Evolutionary conservation across 2,888 invertebrate genomes (phyloP), one percentile per base, ranked within the genome.

Genomic region (Eupsilia transversa): DNA sequence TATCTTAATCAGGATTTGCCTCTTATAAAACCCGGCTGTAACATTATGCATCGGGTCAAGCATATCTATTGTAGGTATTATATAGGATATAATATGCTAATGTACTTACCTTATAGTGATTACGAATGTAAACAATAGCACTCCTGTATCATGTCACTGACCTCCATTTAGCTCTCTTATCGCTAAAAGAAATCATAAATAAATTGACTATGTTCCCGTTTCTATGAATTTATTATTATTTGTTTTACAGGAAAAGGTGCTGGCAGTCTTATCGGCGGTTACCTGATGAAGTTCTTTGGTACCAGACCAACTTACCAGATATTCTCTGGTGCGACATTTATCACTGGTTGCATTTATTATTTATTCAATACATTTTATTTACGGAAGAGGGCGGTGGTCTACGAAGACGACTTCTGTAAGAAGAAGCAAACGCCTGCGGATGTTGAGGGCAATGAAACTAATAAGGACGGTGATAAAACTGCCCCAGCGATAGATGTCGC

Each of bases 261-360:
- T 10, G 98, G 98, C 61, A 98, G 98, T 91, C 93, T 98, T 73
- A 97, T 98, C 69, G 98, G 98, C 23, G 98, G 98, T 20, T 98
- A 97, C 90, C 92, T 98, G 72, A 98, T 98, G 96, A 97, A 98
- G 90, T 97, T 96, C 81, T 97, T 97, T 85, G 98, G 98, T 14
- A 97, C 98, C 9, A 95, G 98, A 71, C 96, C 97, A 0, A 98
- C 98, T 0, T 98, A 98, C 90, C 97, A 97, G 90, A 97, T 98
- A 83, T 98, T 98, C 89, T 94, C 98, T 0, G 96, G 96, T 1
- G 96, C 97, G 1, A 97, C 97, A 0, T 94, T 97, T 33, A 89
- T 97, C 35, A 97, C 97, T 10, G 98, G 98, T 52, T 93, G 97
- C 83, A 92, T 97, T 65, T 98, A 98, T 92, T 97, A 97, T 87